phyloP scores from a whole-genome alignment of 2,797 vertebrate species.

The Psittacula echo region DNA sequence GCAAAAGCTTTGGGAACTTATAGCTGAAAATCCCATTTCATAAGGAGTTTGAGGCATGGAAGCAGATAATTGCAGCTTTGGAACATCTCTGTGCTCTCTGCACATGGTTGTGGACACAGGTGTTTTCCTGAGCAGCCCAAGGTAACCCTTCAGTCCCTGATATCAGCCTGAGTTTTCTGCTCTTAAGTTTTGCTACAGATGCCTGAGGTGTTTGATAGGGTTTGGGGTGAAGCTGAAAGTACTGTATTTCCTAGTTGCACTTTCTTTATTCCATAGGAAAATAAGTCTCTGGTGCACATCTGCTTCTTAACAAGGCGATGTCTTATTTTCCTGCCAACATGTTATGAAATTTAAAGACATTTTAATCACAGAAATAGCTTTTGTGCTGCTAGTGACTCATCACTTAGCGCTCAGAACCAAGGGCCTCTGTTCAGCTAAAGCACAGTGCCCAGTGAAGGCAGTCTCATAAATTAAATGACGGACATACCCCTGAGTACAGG shows the following conservation, averaged over 20 bases:
- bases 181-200: background rate
- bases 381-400: background rate
- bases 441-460: background rate
- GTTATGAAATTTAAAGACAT: background rate
- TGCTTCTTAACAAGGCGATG: background rate
- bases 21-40: background rate
- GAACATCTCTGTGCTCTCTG: background rate
- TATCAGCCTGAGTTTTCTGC: background rate
- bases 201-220: background rate
- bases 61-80: background rate
- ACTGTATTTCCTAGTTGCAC: background rate
- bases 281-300: background rate
- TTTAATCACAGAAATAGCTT: background rate
- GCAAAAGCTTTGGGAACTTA: background rate
- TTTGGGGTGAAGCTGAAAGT: background rate
- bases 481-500: background rate
- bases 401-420: background rate
- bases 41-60: background rate
- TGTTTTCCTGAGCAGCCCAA: background rate
- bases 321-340: conserved; percentile 21
- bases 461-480: background rate
- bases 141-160: background rate
- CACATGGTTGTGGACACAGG: background rate
- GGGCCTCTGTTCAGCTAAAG: background rate
- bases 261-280: background rate